phyloP scores from a whole-genome alignment of 2,888 invertebrate genomes.

The Hyles lineata region DNA sequence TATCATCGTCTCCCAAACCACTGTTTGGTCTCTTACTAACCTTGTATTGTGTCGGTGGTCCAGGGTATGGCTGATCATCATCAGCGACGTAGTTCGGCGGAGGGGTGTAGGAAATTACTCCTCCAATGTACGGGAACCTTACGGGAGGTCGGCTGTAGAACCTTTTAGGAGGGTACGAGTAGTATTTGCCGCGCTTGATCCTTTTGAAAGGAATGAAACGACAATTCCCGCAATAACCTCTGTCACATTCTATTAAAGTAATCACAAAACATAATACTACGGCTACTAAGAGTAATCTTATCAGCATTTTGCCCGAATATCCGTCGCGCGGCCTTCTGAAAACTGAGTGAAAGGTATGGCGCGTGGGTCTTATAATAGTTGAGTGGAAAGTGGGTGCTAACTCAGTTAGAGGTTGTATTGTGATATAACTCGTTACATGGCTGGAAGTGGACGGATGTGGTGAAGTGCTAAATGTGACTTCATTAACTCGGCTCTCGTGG shows the following conservation, averaged over 20 bases:
- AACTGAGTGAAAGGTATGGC: conserved; percentile 68
- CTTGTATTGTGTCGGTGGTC: conserved; percentile 47
- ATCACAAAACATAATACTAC: conserved; percentile 54
- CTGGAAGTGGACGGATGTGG: conserved; percentile 28
- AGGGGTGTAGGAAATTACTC: conserved; percentile 67
- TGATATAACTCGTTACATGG: conserved; percentile 53
- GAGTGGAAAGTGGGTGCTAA: conserved; percentile 74
- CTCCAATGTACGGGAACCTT: conserved; percentile 50
- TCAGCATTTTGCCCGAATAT: conserved; percentile 20
- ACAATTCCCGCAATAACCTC: conserved; percentile 43
- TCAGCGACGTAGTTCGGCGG: conserved; percentile 62
- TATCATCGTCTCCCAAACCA: conserved; percentile 68
- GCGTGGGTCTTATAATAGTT: conserved; percentile 70
- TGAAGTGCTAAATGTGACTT: conserved; percentile 34
- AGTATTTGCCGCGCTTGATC: conserved; percentile 70
- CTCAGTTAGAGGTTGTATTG: conserved; percentile 64
- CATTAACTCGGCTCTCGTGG: background rate
- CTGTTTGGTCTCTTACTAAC: conserved; percentile 68
- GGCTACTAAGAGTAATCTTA: conserved; percentile 35
- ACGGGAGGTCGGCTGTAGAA: conserved; percentile 66
- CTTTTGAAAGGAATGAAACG: conserved; percentile 50
- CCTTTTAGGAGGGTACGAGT: conserved; percentile 59
- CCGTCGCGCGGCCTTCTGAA: conserved; percentile 39
- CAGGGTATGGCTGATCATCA: conserved; percentile 49
- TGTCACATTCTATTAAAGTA: conserved; percentile 51